Conservation (phyloP, 2,797 vertebrate genomes). For the Acomys russatus region DNA sequence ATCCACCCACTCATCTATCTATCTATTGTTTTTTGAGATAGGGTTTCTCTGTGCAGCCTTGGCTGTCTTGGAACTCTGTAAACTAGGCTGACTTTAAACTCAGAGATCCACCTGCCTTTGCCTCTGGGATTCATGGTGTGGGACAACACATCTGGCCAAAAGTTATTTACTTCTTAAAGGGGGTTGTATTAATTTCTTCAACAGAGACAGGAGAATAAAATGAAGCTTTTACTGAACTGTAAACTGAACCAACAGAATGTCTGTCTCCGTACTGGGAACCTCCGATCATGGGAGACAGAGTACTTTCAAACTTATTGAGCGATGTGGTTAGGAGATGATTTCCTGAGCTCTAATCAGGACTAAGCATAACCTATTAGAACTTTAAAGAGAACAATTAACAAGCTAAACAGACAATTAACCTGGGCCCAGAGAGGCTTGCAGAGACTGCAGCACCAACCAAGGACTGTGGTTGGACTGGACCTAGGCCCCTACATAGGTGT, state of each 20-base stretch:
- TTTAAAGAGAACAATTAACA: not conserved
- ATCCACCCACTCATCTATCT: too few species aligned
- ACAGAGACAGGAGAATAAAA: not conserved
- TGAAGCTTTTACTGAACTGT: not conserved
- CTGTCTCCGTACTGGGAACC: not conserved
- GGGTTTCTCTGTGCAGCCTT: not conserved
- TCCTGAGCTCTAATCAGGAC: not conserved
- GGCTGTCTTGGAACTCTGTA: not conserved
- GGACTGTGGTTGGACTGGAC: too few species aligned
- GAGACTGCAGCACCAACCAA: too few species aligned
- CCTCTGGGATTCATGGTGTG: not conserved
- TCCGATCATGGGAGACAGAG: not conserved
- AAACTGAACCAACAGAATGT: not conserved
- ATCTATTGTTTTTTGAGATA: not conserved
- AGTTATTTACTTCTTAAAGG: not conserved
- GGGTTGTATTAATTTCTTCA: not conserved
- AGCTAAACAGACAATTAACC: not conserved
- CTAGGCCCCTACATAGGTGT: too few species aligned
- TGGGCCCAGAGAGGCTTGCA: too few species aligned
- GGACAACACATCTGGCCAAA: not conserved
- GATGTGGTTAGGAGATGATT: not conserved
- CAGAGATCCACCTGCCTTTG: not conserved
- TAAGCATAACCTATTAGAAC: slow-evolving; percentile 4
- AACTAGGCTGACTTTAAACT: not conserved
- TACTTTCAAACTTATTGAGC: not conserved